Conservation (phyloP, 2,797 vertebrate species). For the Urosaurus nigricauda region DNA sequence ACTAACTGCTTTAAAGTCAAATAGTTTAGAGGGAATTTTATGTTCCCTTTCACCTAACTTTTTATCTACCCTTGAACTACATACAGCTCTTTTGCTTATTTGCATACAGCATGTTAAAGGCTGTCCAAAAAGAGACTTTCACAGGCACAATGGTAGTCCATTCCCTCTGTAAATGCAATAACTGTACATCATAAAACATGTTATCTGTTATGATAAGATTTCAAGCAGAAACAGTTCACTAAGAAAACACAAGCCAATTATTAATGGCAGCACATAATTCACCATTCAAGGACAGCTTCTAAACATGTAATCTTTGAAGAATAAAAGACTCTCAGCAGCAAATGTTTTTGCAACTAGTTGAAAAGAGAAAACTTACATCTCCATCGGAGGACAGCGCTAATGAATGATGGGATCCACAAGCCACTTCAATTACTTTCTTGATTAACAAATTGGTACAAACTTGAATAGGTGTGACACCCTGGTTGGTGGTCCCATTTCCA, state of each 20-base stretch:
- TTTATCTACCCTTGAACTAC: not conserved
- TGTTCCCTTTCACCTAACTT: not conserved
- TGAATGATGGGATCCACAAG: constrained; percentile 97
- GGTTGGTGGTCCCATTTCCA: constrained; percentile 94
- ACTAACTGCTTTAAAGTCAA: not conserved
- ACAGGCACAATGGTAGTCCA: not conserved
- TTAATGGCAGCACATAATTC: not conserved
- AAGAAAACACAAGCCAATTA: not conserved
- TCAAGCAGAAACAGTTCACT: not conserved
- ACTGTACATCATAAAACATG: not conserved
- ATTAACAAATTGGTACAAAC: constrained; percentile 90
- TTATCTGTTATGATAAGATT: not conserved
- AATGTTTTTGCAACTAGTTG: not conserved
- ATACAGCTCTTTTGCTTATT: not conserved
- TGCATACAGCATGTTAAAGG: not conserved
- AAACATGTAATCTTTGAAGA: not conserved
- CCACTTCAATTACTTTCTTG: constrained; percentile 91
- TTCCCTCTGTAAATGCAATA: constrained; percentile 35
- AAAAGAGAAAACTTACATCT: constrained; percentile 83
- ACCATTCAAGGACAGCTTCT: not conserved
- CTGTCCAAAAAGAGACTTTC: constrained; percentile 12
- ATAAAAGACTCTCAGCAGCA: constrained; percentile 13
- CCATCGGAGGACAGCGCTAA: constrained; percentile 91
- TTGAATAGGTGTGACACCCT: constrained; percentile 89
- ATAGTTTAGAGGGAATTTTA: not conserved